A percentile compares a stretch with the other conserved stretches of the same genome.
Conservation (phyloP, 2,797 vertebrate genomes). For the Helicolenus hilgendorfi region DNA sequence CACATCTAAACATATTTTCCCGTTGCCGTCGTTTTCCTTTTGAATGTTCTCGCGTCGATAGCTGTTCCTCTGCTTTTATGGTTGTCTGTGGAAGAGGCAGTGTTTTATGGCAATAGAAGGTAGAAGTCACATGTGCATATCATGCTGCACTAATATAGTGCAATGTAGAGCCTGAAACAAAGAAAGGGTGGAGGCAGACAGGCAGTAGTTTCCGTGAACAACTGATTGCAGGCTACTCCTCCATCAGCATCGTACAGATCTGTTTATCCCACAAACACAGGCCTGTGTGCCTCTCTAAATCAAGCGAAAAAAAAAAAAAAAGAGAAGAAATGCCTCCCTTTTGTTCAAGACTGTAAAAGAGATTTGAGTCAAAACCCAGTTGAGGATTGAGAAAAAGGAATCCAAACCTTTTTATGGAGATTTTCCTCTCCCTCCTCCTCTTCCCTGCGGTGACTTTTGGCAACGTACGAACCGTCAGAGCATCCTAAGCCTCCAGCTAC, state of each 20-base stretch:
- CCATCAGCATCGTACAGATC: conserved; percentile 82
- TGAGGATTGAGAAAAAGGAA: conserved; percentile 76
- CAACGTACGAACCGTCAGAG: conserved; percentile 80
- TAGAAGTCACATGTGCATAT: conserved; percentile 95
- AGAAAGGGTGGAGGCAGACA: conserved; percentile 89
- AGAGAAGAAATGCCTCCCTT: conserved; percentile 65
- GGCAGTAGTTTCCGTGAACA: conserved; percentile 91
- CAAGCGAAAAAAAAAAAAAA: conserved; percentile 58
- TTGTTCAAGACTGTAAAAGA: conserved; percentile 80
- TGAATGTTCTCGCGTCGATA: conserved; percentile 32
- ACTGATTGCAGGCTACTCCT: conserved; percentile 82
- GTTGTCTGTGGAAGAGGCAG: conserved; percentile 92
- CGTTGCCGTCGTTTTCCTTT: not conserved
- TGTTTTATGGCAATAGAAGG: conserved; percentile 95
- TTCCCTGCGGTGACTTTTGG: conserved; percentile 86
- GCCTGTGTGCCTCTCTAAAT: conserved; percentile 84
- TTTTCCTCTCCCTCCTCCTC: conserved; percentile 71
- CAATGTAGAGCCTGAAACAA: conserved; percentile 95
- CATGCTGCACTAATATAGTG: conserved; percentile 99
- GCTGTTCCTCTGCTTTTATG: conserved; percentile 76
- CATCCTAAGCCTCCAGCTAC: conserved; percentile 83
- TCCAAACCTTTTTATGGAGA: conserved; percentile 84
- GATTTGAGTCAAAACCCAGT: conserved; percentile 81
- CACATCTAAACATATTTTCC: conserved; percentile 13
- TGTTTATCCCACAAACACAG: conserved; percentile 88